phyloP scores from a whole-genome alignment of 2,888 invertebrate species.

The Anagyrus pseudococci region DNA sequence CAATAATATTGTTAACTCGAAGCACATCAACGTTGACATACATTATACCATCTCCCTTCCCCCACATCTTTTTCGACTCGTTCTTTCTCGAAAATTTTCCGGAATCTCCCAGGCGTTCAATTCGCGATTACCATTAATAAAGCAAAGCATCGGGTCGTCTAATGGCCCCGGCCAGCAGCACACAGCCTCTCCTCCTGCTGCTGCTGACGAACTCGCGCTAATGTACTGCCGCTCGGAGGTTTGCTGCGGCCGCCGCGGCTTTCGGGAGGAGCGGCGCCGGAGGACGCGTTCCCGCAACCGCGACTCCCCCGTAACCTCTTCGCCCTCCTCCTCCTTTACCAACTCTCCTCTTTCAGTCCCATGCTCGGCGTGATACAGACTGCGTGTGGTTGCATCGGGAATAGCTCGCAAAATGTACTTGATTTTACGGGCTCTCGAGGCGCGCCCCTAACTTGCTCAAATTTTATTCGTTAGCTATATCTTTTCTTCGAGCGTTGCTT shows the following conservation, averaged over 20 bases:
- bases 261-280: background rate
- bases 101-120: background rate
- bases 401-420: background rate
- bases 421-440: background rate
- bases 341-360: constrained; percentile 2
- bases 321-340: no score
- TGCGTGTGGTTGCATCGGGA: background rate
- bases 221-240: constrained; percentile 29
- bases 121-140: constrained; percentile 34
- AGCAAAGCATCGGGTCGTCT: constrained; percentile 14
- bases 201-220: constrained; percentile 33
- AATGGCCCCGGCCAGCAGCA: constrained; percentile 17
- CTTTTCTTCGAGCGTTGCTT: no score
- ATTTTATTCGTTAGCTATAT: no score
- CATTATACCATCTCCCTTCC: no score
- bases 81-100: background rate
- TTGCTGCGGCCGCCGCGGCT: constrained; percentile 25
- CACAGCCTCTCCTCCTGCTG: no score
- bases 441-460: no score
- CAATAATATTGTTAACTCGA: no score
- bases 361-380: constrained; percentile 8
- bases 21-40: no score
- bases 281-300: constrained; percentile 15
- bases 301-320: constrained; percentile 3
- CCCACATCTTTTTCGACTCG: no score